Conservation (phyloP, 2,113 vertebrate genomes). For the Reinhardtius hippoglossoides region DNA sequence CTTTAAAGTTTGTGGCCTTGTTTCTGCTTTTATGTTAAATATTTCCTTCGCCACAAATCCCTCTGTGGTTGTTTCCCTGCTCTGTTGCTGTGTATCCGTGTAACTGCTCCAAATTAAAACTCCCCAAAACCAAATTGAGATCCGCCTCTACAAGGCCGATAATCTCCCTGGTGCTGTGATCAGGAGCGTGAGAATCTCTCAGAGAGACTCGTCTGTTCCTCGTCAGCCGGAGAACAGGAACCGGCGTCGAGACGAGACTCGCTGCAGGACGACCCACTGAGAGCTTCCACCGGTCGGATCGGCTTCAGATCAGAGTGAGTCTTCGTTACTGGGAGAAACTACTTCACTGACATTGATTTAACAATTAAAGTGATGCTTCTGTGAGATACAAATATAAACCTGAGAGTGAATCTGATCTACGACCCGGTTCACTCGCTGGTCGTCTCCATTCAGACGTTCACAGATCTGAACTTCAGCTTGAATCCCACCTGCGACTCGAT, state of each 20-base stretch:
- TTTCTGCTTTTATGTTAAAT: constrained; percentile 31
- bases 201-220: neutral
- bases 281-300: too few species aligned
- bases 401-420: too few species aligned
- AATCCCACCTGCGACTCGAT: too few species aligned
- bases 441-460: too few species aligned
- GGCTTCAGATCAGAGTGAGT: too few species aligned
- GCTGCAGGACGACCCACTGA: too few species aligned
- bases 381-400: too few species aligned
- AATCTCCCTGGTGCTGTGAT: constrained; percentile 1
- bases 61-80: constrained; percentile 4
- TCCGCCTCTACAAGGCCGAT: constrained; percentile 21
- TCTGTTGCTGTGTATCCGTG: neutral
- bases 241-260: neutral
- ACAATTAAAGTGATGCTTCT: too few species aligned
- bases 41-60: constrained; percentile 37
- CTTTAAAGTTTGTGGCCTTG: constrained; percentile 27
- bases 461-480: too few species aligned
- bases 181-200: neutral
- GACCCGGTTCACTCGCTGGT: too few species aligned
- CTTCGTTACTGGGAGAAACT: too few species aligned
- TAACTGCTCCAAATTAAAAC: constrained; percentile 21
- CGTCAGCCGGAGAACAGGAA: neutral
- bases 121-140: constrained; percentile 12
- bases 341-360: too few species aligned